Base-by-base conservation (phyloP, 2,888 invertebrate species). In the Nymphalis urticae region DNA sequence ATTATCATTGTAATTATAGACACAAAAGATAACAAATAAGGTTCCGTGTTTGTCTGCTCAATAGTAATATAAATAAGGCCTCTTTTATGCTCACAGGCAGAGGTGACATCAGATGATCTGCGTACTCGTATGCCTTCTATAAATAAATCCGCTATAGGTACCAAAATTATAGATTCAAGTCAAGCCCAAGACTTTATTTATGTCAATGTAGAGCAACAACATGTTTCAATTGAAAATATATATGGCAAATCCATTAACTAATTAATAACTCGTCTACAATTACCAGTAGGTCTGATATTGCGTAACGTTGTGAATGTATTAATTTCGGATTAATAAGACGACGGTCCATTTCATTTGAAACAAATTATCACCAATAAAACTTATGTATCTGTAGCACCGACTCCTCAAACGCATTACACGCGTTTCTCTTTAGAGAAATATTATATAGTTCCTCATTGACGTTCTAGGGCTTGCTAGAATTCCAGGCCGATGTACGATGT, bases 401-500 rank as follows among this genome's bases (percentile, higher is more conserved):
- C 54, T 51, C 51, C 0, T 54, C 32, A 17, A 56, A 17, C 2
- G 9, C 2, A 10, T 13, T 42, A 10, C 13, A 42, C 42, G 42
- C 42, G 13, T 42, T 42, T 42, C 3, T 42, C 13, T 42, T 42
- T 5, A 16, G 3, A 27, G 54, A 24, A 54, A 54, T 54, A 19
- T 17, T 27, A 36, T 19, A 58, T 6, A 10, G 27, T 7, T 19
- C 19, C 10, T 54, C 13, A 32, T 36, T 2, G 48, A 32, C 61
- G 16, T 50, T 67, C 48, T 62, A 62, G 62, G 62, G 56, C 62
- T 54, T 50, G 62, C 54, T 67, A 70, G 63, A 62, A 62, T 65
- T 21, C 64, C 48, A 58, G 62, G 32, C 17, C 62, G 24, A 62
- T 72, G 77, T 76, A 76, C 62, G n/a, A 53, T 73, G 77, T 76